A percentile compares a stretch with the other conserved stretches of the same genome.
Conservation (phyloP, 2,113 vertebrate species). For the Lepus americanus region DNA sequence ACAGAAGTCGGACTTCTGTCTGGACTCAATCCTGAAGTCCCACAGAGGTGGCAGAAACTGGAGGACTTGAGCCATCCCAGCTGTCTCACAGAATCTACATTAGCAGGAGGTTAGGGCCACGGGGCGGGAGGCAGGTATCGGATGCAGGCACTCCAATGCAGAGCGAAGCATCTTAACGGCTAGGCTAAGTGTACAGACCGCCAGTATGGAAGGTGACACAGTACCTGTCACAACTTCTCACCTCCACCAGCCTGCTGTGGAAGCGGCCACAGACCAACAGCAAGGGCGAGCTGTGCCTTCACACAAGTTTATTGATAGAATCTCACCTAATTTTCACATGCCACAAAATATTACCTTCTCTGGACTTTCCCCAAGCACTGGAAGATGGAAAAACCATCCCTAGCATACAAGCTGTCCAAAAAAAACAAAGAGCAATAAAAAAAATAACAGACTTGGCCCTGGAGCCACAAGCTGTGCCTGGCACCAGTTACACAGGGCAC, state of each 20-base stretch:
- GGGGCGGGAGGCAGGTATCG: no score
- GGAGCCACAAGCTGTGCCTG: neutral
- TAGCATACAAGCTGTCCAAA: neutral
- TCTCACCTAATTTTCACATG: neutral
- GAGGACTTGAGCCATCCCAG: no score
- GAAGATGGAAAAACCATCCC: neutral
- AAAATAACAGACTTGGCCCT: neutral
- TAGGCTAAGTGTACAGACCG: no score
- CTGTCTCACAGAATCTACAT: no score
- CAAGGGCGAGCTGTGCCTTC: neutral
- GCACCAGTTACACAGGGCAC: neutral
- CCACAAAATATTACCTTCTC: neutral
- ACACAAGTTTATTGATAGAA: slow-evolving; percentile 20
- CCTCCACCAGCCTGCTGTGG: neutral
- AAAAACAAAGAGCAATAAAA: neutral
- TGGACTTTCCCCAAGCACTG: neutral
- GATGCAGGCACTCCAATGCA: no score
- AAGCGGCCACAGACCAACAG: neutral
- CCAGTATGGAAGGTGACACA: no score
- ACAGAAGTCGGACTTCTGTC: no score
- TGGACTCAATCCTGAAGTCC: no score
- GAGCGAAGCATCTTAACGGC: no score
- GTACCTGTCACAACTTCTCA: neutral
- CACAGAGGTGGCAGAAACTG: no score
- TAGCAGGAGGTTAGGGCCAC: no score